phyloP scores from a whole-genome alignment of 2,888 invertebrate species.

The Agelastica alni region DNA sequence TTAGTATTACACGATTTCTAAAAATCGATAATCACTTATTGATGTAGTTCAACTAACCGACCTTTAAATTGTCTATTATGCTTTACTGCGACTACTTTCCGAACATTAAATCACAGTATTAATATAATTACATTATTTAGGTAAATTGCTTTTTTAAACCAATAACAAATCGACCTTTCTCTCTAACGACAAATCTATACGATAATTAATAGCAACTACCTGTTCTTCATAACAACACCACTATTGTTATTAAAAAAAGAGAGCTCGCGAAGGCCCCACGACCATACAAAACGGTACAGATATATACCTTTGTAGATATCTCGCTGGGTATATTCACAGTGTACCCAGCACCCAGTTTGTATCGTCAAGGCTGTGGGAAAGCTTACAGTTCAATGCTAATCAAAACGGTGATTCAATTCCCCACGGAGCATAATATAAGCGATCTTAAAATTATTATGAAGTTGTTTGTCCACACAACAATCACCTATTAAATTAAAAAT shows the following conservation, averaged over 20 bases:
- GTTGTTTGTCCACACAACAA: constrained; percentile 31
- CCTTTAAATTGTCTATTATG: too few species aligned
- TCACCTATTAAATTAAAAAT: constrained; percentile 26
- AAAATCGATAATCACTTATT: too few species aligned
- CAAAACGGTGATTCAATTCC: constrained; percentile 43
- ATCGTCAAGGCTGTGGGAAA: constrained; percentile 44
- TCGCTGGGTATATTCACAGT: constrained; percentile 11
- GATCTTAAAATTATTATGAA: constrained; percentile 34
- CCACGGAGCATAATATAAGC: constrained; percentile 33
- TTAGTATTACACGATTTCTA: too few species aligned
- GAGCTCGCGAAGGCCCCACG: constrained; percentile 17
- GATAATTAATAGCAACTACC: constrained; percentile 12
- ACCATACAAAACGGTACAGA: constrained; percentile 5
- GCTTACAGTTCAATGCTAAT: constrained; percentile 44
- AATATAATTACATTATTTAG: too few species aligned
- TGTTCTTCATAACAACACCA: constrained; percentile 10
- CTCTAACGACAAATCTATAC: background rate
- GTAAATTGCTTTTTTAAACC: background rate
- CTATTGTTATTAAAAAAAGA: constrained; percentile 8
- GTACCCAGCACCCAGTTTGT: constrained; percentile 20
- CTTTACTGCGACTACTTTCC: too few species aligned
- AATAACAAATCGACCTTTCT: constrained; percentile 1
- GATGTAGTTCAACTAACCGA: too few species aligned
- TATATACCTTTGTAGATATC: constrained; percentile 22
- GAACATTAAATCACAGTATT: too few species aligned